Evolutionary conservation across 2,113 vertebrate genomes (phyloP).

Genomic region (Osmerus mordax): DNA sequence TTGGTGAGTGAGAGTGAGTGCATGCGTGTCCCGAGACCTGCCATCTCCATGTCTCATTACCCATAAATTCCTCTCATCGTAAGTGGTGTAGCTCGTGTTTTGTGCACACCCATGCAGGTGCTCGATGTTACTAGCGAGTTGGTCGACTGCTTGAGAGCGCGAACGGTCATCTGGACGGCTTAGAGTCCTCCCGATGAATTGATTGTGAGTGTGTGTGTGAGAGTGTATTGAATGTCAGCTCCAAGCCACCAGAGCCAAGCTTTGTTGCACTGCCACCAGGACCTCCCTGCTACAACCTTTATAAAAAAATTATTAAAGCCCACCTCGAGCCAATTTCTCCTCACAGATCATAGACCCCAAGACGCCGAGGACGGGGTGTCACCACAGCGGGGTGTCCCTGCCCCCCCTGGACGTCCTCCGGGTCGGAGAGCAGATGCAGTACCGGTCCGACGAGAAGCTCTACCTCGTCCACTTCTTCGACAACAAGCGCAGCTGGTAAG

Average conservation of each 20-base stretch:
- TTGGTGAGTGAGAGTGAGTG: conserved; percentile 83
- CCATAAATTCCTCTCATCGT: conserved; percentile 58
- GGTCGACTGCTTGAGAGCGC: conserved; percentile 25
- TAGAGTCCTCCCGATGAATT: conserved; percentile 5
- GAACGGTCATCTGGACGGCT: conserved; percentile 23
- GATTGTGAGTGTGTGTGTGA: conserved; percentile 42
- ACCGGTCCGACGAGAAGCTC: conserved; percentile 91
- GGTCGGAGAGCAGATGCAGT: conserved; percentile 95
- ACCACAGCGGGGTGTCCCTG: conserved; percentile 84
- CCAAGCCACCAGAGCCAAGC: neutral
- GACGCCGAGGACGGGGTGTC: conserved; percentile 77
- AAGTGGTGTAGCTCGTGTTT: conserved; percentile 61
- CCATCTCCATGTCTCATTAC: conserved; percentile 49
- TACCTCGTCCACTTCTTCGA: conserved; percentile 95
- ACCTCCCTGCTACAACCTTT: neutral
- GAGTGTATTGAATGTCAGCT: conserved; percentile 13
- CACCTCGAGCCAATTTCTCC: neutral
- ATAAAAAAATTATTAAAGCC: neutral
- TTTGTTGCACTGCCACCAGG: neutral
- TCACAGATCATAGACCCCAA: conserved; percentile 89
- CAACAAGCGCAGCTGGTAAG: conserved; percentile 96
- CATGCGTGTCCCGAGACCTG: conserved; percentile 46
- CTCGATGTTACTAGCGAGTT: neutral
- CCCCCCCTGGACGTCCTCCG: conserved; percentile 86
- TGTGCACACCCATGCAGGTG: conserved; percentile 44